Conservation (phyloP, 2,113 vertebrate species). For the Cavia aperea region DNA sequence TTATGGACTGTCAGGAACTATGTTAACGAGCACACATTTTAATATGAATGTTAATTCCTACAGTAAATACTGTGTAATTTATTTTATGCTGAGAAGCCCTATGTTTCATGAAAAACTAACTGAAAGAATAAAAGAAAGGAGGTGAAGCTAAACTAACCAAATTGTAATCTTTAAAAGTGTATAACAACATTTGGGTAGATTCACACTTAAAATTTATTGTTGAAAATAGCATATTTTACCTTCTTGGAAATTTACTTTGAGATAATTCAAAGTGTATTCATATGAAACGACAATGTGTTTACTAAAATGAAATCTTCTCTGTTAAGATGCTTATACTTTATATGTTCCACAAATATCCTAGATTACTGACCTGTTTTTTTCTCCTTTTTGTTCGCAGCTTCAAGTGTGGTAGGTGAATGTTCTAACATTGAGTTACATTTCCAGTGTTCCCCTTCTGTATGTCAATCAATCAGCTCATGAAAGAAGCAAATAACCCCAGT, state of each 20-base stretch:
- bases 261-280: conserved; percentile 4
- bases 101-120: conserved; percentile 32
- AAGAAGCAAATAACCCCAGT: background rate
- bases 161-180: background rate
- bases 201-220: conserved; percentile 1
- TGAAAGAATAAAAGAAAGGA: background rate
- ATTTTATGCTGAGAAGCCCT: conserved; percentile 30
- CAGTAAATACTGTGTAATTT: conserved; percentile 31
- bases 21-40: conserved; percentile 30
- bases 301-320: background rate
- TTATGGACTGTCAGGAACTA: background rate
- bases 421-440: background rate
- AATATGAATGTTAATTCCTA: conserved; percentile 48
- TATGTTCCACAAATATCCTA: background rate
- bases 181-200: background rate
- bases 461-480: background rate
- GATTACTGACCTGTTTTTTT: background rate
- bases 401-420: background rate
- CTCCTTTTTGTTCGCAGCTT: background rate
- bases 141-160: background rate
- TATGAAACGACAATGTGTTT: background rate
- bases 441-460: background rate
- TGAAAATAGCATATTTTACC: background rate
- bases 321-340: conserved; percentile 1
- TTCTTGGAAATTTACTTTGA: background rate